Evolutionary conservation across 2,113 vertebrate genomes (phyloP).

Genomic region (Pachycephala philippinensis): DNA sequence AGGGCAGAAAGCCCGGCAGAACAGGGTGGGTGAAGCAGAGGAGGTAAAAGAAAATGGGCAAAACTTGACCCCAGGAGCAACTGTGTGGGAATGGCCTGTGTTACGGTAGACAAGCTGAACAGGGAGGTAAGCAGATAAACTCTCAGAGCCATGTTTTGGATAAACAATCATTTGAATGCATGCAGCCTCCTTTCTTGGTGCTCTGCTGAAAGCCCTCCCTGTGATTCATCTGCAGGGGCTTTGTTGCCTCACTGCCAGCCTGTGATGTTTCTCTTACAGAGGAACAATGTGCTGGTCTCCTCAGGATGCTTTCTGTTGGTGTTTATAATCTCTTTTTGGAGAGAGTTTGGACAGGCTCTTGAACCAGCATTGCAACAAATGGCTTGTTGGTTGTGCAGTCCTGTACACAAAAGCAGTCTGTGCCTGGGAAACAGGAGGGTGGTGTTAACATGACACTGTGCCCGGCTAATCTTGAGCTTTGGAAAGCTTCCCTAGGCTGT

Average conservation of each 20-base stretch:
- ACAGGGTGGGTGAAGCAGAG: rapidly evolving
- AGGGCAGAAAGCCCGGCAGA: rapidly evolving
- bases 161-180: rapidly evolving
- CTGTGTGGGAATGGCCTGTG: not conserved
- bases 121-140: not conserved
- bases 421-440: not conserved
- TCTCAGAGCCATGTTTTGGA: not conserved
- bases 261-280: not conserved
- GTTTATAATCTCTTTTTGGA: not conserved
- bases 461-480: not conserved
- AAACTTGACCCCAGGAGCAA: not conserved
- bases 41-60: not conserved
- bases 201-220: not conserved
- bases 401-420: not conserved
- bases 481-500: not conserved
- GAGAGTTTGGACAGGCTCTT: not conserved
- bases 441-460: not conserved
- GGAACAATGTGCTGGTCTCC: not conserved
- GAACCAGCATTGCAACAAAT: rapidly evolving
- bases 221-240: not conserved
- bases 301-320: not conserved
- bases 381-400: not conserved
- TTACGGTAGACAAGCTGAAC: rapidly evolving
- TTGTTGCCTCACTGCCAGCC: not conserved
- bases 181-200: not conserved